These are phyloP conservation scores for Montipora cactus DNA, from an alignment of 64 coral and sea anemone genomes.

Conservation along the genomic window DNA sequence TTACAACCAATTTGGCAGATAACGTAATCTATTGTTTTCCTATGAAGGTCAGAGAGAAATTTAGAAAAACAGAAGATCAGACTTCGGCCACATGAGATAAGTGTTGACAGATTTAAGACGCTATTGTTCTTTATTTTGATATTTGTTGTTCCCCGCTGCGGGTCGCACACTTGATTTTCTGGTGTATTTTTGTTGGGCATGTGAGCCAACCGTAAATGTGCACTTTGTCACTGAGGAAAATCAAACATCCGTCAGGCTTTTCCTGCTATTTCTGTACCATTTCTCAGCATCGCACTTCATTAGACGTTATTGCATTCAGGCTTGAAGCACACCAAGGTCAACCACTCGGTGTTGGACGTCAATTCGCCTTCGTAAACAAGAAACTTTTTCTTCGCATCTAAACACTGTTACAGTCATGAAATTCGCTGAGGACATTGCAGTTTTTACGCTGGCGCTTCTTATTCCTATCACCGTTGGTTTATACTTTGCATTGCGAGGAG, in stretches of 20 bases:
- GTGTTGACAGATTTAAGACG: not conserved
- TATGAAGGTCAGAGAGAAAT: not conserved
- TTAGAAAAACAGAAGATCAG: not conserved
- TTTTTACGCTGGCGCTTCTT: conserved; percentile 56
- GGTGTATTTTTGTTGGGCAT: not conserved
- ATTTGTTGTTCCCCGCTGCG: not conserved
- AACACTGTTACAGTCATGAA: conserved; percentile 16
- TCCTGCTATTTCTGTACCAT: not conserved
- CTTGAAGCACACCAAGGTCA: not conserved
- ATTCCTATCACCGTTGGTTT: conserved; percentile 69
- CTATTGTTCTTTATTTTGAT: not conserved
- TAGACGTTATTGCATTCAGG: not conserved
- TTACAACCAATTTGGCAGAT: not conserved
- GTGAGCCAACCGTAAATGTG: not conserved
- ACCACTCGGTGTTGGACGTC: conserved; percentile 3
- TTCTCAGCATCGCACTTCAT: not conserved
- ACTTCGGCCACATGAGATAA: not conserved
- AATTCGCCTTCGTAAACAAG: not conserved
- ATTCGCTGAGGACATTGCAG: conserved; percentile 62
- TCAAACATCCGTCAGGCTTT: conserved; percentile 13
- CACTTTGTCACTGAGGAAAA: not conserved
- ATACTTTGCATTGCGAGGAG: conserved; percentile 71
- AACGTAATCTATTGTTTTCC: not conserved
- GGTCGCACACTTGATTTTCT: too few species aligned
- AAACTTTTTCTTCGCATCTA: not conserved